Conservation (phyloP, 2,797 vertebrate genomes). For the Hybognathus amarus region DNA sequence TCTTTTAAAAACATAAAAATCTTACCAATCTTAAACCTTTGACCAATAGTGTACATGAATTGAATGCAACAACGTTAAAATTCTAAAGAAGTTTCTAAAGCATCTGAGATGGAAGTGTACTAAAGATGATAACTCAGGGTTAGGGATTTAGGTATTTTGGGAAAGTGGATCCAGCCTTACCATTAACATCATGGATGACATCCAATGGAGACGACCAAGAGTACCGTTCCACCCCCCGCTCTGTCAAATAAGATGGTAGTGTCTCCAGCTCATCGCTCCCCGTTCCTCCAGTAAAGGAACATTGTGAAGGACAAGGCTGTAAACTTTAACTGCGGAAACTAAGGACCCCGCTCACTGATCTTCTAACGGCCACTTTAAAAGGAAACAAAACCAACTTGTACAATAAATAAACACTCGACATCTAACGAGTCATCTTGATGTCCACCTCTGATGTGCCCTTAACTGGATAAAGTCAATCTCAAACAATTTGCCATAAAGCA, state of each 20-base stretch:
- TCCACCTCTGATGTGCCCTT: constrained; percentile 32
- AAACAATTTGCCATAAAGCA: constrained; percentile 60
- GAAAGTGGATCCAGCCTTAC: constrained; percentile 76
- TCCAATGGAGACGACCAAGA: constrained; percentile 90
- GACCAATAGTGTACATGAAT: too few species aligned
- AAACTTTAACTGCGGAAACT: constrained; percentile 3
- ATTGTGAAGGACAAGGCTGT: constrained; percentile 66
- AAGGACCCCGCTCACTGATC: constrained; percentile 2
- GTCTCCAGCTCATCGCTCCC: constrained; percentile 88
- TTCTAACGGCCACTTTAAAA: constrained; percentile 25
- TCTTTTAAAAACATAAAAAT: too few species aligned
- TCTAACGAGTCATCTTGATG: constrained; percentile 1
- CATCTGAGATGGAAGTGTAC: neutral
- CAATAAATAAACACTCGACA: constrained; percentile 25
- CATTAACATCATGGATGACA: constrained; percentile 81
- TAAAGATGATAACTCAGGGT: neutral
- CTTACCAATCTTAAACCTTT: too few species aligned
- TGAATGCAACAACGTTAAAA: neutral
- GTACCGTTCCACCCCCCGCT: constrained; percentile 82
- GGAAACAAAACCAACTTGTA: neutral
- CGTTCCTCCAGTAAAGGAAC: constrained; percentile 94
- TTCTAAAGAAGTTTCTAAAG: too few species aligned
- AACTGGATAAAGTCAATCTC: constrained; percentile 57
- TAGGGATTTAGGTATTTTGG: constrained; percentile 5
- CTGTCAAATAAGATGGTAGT: constrained; percentile 72